Base-by-base conservation (phyloP, 2,113 vertebrate species). In the Gracilinanus agilis region DNA sequence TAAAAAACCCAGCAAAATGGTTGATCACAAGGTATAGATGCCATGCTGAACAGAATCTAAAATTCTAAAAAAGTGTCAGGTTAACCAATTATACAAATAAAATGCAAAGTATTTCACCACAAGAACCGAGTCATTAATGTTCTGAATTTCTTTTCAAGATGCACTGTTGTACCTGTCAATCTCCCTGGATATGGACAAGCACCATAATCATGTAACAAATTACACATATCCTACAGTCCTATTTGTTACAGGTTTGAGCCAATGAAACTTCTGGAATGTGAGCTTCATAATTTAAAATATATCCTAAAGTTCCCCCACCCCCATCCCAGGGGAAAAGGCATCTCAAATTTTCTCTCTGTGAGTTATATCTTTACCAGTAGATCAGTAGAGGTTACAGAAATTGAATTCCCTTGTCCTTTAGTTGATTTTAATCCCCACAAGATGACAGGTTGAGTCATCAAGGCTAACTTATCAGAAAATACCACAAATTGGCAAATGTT, bases 241-340 rank as follows among this genome's bases (percentile, higher is more conserved):
- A n/a, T 83, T 40, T 40, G 0, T 0, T 29, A 49, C 3, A 44
- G 56, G 49, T 0, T 53, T 21, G 44, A 24, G 49, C 53, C 44
- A 25, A 12, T 0, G 1, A 49, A 83, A 34, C 67, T 67, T 44
- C 54, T 5, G 16, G 40, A 83, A 93, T 44, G 88, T 55, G 21
- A 55, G 12, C 34, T 83, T 53, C 91, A 44, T 93, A 95, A 83
- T 93, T 89, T 44, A 90, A 55, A 91, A 91, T 34, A n/a, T 95
- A 94, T 40, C 25, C 44, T 83, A 91, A 92, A 10, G 58, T 25
- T 88, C 58, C 91, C n/a, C n/a, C n/a, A 34, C 13, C 34, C 13
- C 34, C 16, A 5, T 13, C 16, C 95, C 53, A 90, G 54, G 93
- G 53, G 6, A 94, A 89, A 88, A 11, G 19, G 54, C n/a, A 11